Evolutionary conservation across 2,113 vertebrate genomes (phyloP).

Genomic region (Brachypodius melanocephalos): DNA sequence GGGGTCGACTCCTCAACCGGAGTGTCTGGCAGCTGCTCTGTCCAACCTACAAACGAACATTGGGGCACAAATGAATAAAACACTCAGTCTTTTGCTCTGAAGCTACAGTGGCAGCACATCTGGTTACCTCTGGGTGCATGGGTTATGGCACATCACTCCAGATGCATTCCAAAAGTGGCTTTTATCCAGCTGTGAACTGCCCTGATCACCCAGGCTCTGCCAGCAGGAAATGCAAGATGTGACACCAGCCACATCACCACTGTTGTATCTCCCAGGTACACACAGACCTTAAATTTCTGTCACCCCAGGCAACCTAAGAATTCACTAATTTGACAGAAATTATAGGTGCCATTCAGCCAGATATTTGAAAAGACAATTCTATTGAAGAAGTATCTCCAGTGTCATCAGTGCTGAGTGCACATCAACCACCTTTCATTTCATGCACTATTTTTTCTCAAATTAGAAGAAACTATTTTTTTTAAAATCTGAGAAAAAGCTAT

Average conservation of each 20-base stretch:
- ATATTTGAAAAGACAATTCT: background rate
- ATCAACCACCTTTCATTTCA: background rate
- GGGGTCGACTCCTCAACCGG: constrained; percentile 78
- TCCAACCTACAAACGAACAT: constrained; percentile 73
- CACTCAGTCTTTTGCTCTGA: background rate
- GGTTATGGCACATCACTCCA: background rate
- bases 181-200: background rate
- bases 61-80: background rate
- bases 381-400: background rate
- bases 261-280: background rate
- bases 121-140: background rate
- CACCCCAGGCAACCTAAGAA: background rate
- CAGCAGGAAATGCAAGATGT: background rate
- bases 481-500: background rate
- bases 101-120: background rate
- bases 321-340: background rate
- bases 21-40: constrained; percentile 79
- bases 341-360: background rate
- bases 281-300: background rate
- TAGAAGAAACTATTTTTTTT: background rate
- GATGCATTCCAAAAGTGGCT: background rate
- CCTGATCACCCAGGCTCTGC: background rate
- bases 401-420: background rate
- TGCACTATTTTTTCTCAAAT: background rate
- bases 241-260: background rate